Conservation (phyloP, 1,140 invertebrate species). For the Stratiolaelaps scimitus region DNA sequence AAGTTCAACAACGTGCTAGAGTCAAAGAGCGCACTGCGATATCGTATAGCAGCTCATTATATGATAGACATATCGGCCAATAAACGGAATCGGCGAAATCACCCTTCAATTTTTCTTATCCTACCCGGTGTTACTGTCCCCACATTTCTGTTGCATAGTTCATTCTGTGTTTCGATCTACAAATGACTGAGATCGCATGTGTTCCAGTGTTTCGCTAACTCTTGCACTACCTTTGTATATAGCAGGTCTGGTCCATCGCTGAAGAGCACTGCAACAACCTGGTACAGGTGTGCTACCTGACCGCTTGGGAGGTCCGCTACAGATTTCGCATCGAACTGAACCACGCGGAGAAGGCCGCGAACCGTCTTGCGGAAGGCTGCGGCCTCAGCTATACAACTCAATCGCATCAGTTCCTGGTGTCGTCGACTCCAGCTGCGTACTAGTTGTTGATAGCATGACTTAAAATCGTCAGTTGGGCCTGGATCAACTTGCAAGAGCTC, state of each 20-base stretch:
- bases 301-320: conserved; percentile 4
- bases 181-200: too few relatives aligned
- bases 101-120: too few relatives aligned
- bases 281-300: conserved; percentile 3
- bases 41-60: too few relatives aligned
- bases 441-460: background rate
- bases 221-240: background rate
- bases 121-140: too few relatives aligned
- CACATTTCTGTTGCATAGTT: too few relatives aligned
- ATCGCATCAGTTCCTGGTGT: background rate
- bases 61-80: too few relatives aligned
- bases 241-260: background rate
- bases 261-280: background rate
- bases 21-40: too few relatives aligned
- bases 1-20: too few relatives aligned
- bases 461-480: background rate
- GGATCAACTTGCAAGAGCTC: too few relatives aligned
- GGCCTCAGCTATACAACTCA: background rate
- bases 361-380: conserved; percentile 8
- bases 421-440: background rate
- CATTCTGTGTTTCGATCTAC: too few relatives aligned
- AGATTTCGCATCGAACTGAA: conserved; percentile 12
- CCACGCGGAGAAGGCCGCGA: background rate
- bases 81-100: too few relatives aligned
- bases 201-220: too few relatives aligned